Evolutionary conservation across 2,113 vertebrate genomes (phyloP).

Genomic region (Arizona elegans): DNA sequence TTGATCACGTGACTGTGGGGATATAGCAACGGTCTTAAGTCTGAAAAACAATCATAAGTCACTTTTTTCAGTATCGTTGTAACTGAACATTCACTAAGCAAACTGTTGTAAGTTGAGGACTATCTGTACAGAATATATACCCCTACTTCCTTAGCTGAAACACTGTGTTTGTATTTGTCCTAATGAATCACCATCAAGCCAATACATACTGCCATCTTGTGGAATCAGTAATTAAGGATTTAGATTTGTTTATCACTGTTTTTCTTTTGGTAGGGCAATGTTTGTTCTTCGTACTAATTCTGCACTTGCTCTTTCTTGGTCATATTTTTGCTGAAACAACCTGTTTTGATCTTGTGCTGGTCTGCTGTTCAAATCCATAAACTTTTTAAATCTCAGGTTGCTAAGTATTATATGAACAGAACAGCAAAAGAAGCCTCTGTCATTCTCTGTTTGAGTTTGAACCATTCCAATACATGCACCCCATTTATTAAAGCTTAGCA

Average conservation of each 20-base stretch:
- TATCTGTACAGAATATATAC: not conserved
- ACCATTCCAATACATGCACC: not conserved
- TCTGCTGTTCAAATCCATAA: not conserved
- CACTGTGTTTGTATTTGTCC: not conserved
- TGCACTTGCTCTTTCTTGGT: not conserved
- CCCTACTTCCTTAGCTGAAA: not conserved
- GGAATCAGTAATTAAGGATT: not conserved
- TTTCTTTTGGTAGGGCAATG: not conserved
- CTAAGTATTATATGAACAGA: not conserved
- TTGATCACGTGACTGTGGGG: too few relatives aligned
- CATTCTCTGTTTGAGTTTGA: not conserved
- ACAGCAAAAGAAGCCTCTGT: not conserved
- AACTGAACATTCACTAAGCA: too few relatives aligned
- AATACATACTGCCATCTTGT: constrained; percentile 39
- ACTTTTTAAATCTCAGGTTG: not conserved
- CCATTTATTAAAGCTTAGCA: not conserved
- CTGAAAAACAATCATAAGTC: too few relatives aligned
- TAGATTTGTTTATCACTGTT: not conserved
- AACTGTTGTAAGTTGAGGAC: too few relatives aligned
- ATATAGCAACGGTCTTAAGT: too few relatives aligned
- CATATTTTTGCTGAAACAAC: not conserved
- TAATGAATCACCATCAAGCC: not conserved
- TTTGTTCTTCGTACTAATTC: not conserved
- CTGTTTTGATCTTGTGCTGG: not conserved
- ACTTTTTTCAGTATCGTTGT: too few relatives aligned